phyloP scores from a whole-genome alignment of 2,797 vertebrate species.

The Leucoraja ocellata region DNA sequence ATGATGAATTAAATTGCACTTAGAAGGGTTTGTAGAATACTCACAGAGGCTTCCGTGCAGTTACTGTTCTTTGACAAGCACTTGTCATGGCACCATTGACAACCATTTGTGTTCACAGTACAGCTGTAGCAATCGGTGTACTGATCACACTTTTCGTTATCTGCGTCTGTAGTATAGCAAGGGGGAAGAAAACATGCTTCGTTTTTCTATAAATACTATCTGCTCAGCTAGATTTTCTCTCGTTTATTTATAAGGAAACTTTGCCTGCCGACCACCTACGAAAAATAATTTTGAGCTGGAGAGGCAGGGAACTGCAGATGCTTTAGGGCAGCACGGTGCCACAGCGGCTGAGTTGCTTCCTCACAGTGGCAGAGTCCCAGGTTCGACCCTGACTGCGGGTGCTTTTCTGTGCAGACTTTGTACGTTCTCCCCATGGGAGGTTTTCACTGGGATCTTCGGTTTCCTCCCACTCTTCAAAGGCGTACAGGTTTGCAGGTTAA shows the following conservation, averaged over 20 bases:
- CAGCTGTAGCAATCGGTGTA: constrained; percentile 97
- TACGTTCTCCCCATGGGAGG: too few relatives aligned
- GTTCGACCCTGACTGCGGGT: too few relatives aligned
- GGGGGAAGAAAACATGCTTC: not conserved
- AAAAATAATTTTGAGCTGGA: not conserved
- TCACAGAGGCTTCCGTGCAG: constrained; percentile 74
- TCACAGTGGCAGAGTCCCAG: too few relatives aligned
- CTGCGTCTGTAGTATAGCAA: constrained; percentile 56
- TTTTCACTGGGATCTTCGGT: too few relatives aligned
- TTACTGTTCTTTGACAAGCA: constrained; percentile 78
- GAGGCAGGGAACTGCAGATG: too few relatives aligned
- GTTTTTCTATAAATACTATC: not conserved
- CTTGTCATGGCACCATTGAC: constrained; percentile 84
- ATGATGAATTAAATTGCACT: not conserved
- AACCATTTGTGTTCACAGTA: constrained; percentile 85
- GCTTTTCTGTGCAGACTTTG: too few relatives aligned
- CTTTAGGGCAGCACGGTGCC: too few relatives aligned
- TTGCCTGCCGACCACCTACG: not conserved
- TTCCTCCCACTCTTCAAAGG: too few relatives aligned
- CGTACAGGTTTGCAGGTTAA: too few relatives aligned
- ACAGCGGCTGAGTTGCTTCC: too few relatives aligned
- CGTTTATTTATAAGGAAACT: not conserved
- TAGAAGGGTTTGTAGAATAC: not conserved
- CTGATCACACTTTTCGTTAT: constrained; percentile 83
- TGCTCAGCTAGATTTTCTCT: too few relatives aligned